Evolutionary conservation across 2,888 invertebrate species (phyloP).

Genomic region (Orthosia gracilis): DNA sequence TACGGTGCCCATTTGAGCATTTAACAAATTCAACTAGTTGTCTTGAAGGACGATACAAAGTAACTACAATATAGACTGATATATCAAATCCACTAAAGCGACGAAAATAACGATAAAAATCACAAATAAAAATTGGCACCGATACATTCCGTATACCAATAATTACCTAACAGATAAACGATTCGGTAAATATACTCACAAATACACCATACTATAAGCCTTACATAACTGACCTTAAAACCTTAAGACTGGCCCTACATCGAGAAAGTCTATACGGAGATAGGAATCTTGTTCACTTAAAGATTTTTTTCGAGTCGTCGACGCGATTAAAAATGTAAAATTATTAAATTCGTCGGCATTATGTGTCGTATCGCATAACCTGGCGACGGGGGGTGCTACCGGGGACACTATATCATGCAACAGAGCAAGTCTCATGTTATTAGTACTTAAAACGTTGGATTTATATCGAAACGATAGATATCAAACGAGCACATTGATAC

Average conservation of each 20-base stretch:
- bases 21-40: not conserved
- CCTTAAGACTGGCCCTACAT: conserved; percentile 45
- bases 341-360: conserved; percentile 78
- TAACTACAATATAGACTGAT: not conserved
- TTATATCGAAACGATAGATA: conserved; percentile 85
- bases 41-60: not conserved
- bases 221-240: conserved; percentile 41
- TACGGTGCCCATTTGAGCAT: not conserved
- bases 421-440: conserved; percentile 74
- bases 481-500: conserved; percentile 81
- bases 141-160: conserved; percentile 12
- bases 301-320: conserved; percentile 65
- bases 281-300: conserved; percentile 62
- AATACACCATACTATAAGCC: conserved; percentile 22
- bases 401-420: conserved; percentile 80
- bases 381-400: conserved; percentile 88
- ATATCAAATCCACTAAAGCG: not conserved
- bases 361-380: conserved; percentile 86
- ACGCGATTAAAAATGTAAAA: conserved; percentile 69
- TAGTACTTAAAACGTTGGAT: conserved; percentile 85
- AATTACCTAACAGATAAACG: conserved; percentile 21
- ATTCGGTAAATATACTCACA: conserved; percentile 2
- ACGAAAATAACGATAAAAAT: not conserved
- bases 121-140: not conserved
- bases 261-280: conserved; percentile 64